Percentiles rank a stretch among this genome's conserved stretches.
These are phyloP conservation scores for Drosophila lacicola DNA, from an alignment of 2,888 invertebrate species.

Conservation along the genomic window DNA sequence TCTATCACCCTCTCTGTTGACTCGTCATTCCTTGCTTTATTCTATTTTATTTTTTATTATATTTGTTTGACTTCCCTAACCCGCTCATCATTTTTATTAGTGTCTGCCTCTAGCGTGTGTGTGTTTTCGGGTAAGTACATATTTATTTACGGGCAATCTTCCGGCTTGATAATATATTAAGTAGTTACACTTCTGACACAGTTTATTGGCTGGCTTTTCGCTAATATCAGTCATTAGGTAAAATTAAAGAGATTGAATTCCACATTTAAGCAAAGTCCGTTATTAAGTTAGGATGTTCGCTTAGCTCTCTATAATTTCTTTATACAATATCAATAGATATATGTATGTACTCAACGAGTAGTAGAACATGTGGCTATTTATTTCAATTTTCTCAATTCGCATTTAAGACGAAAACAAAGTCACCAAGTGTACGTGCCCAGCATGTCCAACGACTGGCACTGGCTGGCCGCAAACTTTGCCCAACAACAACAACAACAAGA, in stretches of 20 bases:
- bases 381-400: constrained; percentile 80
- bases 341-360: constrained; percentile 7
- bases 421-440: constrained; percentile 74
- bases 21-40: not conserved
- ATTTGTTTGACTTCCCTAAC: no score
- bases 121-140: no score
- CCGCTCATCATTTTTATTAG: no score
- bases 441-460: constrained; percentile 63
- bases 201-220: no score
- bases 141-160: no score
- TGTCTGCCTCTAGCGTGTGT: no score
- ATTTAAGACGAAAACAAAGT: constrained; percentile 80
- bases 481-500: constrained; percentile 33
- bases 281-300: constrained; percentile 12
- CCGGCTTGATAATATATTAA: no score
- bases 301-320: constrained; percentile 4
- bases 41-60: no score
- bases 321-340: constrained; percentile 3
- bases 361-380: constrained; percentile 59
- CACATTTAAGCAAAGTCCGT: constrained; percentile 2
- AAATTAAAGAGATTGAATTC: not conserved
- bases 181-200: no score
- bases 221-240: no score
- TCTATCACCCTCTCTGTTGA: not conserved
- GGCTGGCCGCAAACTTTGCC: constrained; percentile 76